Evolutionary conservation across 2,113 vertebrate genomes (phyloP), one percentile per base, ranked within the genome.

Genomic region (Leucopsar rothschildi): DNA sequence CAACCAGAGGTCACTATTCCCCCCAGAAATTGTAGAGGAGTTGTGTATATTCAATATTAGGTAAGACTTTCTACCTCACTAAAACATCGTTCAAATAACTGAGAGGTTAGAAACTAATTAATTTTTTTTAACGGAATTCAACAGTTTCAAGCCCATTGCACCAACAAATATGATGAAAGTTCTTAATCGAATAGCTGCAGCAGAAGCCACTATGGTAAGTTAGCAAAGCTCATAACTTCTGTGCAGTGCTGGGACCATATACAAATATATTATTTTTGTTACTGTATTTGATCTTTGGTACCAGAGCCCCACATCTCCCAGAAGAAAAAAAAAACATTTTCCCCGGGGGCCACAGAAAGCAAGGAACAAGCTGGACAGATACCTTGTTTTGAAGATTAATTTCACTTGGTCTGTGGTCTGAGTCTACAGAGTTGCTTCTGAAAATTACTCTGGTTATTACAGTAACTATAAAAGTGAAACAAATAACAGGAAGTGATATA

Each of bases 61-160:
- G 99, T 99, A 87, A 96, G 55, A 24, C 63, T 35, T 86, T 71
- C 71, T 71, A 12, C 45, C 27, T 92, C 29, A 24, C 29, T 91
- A 64, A 55, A 81, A 47, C 33, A 37, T 39, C 35, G 18, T 10
- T 52, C 40, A 28, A 29, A 16, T 28, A 70, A 53, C 53, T 88
- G 76, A 92, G 64, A 92, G 66, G 40, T 80, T 88, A 59, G 75
- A 37, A 96, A 96, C 69, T 33, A 82, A 86, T 29, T 89, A 15
- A 9, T 88, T 70, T 72, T 37, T 47, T 39, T 77, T 1, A 15
- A 95, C 80, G 53, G 50, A 93, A 76, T 96, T 95, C 72, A 83
- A 92, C 96, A 99, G 99, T 98, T 99, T 99, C 97, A 99, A 99
- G 93, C 99, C 99, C 19, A 96, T 99, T 92, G 98, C 99, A 92